Evolutionary conservation across 2,888 invertebrate species (phyloP), one percentile per base, ranked within the genome.

Genomic region (Drosophila heteroneura): DNA sequence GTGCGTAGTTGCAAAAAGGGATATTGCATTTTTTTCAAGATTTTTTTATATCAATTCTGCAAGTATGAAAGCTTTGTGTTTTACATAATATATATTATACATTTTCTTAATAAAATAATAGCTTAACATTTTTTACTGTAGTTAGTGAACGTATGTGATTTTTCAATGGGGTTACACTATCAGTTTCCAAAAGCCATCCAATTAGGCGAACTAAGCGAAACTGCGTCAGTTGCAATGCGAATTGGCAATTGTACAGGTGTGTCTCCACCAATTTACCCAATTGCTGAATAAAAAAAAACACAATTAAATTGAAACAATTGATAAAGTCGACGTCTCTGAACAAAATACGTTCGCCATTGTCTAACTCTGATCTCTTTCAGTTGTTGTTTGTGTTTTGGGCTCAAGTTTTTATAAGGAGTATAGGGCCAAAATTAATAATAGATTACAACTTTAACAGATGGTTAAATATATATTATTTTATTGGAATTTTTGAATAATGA

Each of bases 271-370:
- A 62, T 53, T 39, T 44, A 9, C 14, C 22, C 44, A 78, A 62
- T 56, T 56, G 61, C 10, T 51, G 44, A 67, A 35, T 28, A 39
- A 69, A 47, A 58, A 56, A 59, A 58, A 44, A 32, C 4, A 82
- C 81, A 79, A 86, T 84, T 72, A 74, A 76, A 70, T 70, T 62
- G 71, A 78, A 76, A 87, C 87, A 87, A 85, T 87, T 75, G 77
- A 58, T 33, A 73, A 81, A 74, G 75, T 70, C 22, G 69, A 64
- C 52, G 54, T 72, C 64, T 65, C 76, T 67, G 30, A 70, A 74
- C 75, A 76, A 81, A 81, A 69, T 77, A 85, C 81, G 16, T 63
- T 68, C 60, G 41, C 70, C 75, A 72, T 85, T 85, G 85, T 81
- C 56, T 61, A 44, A 67, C 74, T 70, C 76, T 78, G 70, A 82